Evolutionary conservation across 2,888 invertebrate genomes (phyloP), one percentile per base, ranked within the genome.

Genomic region (Drosophila bunnanda): DNA sequence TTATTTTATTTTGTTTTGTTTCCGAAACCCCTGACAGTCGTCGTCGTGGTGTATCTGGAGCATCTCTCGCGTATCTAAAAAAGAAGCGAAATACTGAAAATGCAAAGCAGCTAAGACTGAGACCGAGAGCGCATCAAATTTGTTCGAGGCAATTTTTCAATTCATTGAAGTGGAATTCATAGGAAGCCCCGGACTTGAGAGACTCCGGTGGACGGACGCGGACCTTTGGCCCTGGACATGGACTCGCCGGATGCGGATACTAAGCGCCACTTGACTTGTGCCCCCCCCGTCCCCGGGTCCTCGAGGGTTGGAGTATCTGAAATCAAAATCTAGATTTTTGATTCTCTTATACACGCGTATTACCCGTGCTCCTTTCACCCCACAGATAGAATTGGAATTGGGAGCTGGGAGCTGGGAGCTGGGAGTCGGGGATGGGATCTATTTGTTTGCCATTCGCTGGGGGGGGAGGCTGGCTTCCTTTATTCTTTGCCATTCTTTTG

Each of bases 81-180:
- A 83, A 25, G 4, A 25, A 25, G 25, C n/a, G n/a, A n/a, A n/a
- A n/a, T n/a, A n/a, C 56, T 50, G 28, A 44, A 80, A 86, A 83
- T 83, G 83, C 84, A 83, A 87, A 83, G 68, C 78, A 83, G 87
- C 62, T 13, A 32, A 25, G 15, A 9, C 46, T 7, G 25, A 44
- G 22, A 22, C 44, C 44, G 15, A n/a, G 44, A 46, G 69, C 80
- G 79, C 76, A 79, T 79, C 82, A 82, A 87, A 87, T 82, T 87
- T 79, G 82, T 85, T 87, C 67, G 78, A 82, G 88, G 79, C 85
- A 85, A 88, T 85, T 85, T 88, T 85, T 85, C 83, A 85, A 85
- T 85, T 85, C 86, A 88, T 85, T 88, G 86, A 88, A 85, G 88
- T 85, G 88, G 86, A 85, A 88, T 87, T 85, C 78, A 79, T 85